Percentiles rank a stretch among this genome's conserved stretches.
Evolutionary conservation across 2,888 invertebrate species (phyloP).

Genomic region (Sesia bembeciformis): DNA sequence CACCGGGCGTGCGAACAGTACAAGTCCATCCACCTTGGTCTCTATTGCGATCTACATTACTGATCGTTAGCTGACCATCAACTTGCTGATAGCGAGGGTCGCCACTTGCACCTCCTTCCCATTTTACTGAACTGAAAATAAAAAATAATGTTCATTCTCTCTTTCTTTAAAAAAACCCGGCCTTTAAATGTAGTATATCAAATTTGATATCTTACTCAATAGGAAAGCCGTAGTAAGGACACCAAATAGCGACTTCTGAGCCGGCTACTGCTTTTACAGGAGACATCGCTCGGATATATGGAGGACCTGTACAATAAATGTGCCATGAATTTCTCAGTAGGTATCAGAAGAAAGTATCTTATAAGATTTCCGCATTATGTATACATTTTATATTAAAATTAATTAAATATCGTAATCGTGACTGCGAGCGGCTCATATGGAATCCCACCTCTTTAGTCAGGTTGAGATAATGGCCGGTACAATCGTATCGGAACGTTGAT

Average conservation of each 20-base stretch:
- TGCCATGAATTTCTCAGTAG: too few species aligned
- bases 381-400: too few species aligned
- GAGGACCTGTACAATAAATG: constrained; percentile 73
- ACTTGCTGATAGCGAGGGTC: constrained; percentile 64
- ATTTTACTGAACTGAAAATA: constrained; percentile 74
- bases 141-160: background rate
- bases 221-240: constrained; percentile 91
- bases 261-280: constrained; percentile 87
- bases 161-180: background rate
- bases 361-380: too few species aligned
- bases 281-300: constrained; percentile 82
- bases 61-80: constrained; percentile 77
- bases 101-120: constrained; percentile 75
- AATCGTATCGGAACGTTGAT: too few species aligned
- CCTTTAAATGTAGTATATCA: background rate
- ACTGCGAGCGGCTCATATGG: too few species aligned
- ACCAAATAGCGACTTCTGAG: constrained; percentile 82
- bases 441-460: too few species aligned
- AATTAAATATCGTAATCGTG: too few species aligned
- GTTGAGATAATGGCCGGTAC: too few species aligned
- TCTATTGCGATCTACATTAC: constrained; percentile 75
- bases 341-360: too few species aligned
- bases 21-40: constrained; percentile 88
- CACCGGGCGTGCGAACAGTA: constrained; percentile 82
- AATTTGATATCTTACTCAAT: constrained; percentile 62